Evolutionary conservation across 2,797 vertebrate species (phyloP), one percentile per base, ranked within the genome.

Genomic region (Neosilurus mollespiculum): DNA sequence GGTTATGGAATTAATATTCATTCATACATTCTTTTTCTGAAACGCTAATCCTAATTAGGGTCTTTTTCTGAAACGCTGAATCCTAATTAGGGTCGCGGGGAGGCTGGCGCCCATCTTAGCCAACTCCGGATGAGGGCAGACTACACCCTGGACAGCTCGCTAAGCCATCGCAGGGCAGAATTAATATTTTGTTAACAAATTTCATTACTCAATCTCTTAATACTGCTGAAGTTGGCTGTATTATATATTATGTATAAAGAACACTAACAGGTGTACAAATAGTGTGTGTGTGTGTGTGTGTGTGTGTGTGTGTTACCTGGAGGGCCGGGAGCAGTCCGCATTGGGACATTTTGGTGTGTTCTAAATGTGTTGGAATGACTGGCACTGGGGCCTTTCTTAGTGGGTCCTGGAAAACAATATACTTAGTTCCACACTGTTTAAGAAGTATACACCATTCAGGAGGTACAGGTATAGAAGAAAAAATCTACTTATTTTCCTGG

Each of bases 251-350:
- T 43, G 37, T 43, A 43, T 43, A 43, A 43, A 34, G 11, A 66
- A 66, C 15, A 66, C 15, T 43, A 67, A 51, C 14, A 64, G n/a
- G 11, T 37, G 56, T 49, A 64, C 14, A 1, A 53, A 53, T 24
- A 67, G 6, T 20, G n/a, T 65, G 64, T 65, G 64, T 22, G 24
- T 65, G 24, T 34, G 14, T 66, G 26, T 66, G 8, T 62, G 11
- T 37, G 75, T 18, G 22, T 64, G 59, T 62, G 34, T 64, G 56
- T 64, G 86, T 90, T 90, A 98, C 98, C 97, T 90, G 98, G 98
- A 65, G 98, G 98, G 14, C 96, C 97, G 0, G 98, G 98, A 9
- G 98, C 97, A 0, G 94, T 93, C 87, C 98, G 94, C n/a, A 93
- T 90, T 0, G 98, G 97, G 4, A 91, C 94, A 83, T 93, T 93